phyloP scores from a whole-genome alignment of 2,797 vertebrate species.

The Lepidocolaptes lacrymiger region DNA sequence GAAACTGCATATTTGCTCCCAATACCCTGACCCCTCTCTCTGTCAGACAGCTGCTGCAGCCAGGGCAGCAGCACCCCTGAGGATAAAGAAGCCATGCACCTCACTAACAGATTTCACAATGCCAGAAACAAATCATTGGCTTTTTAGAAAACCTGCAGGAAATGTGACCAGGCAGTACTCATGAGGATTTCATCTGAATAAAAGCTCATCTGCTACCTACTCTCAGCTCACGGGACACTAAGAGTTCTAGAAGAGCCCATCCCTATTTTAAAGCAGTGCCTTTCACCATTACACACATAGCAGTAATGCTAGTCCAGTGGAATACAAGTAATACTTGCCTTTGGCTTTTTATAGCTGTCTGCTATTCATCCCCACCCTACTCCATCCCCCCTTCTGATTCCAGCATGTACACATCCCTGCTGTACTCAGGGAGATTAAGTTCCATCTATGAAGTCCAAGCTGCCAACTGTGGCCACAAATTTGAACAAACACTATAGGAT shows the following conservation, averaged over 20 bases:
- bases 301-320: not conserved
- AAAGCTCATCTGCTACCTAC: not conserved
- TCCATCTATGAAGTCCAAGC: not conserved
- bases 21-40: not conserved
- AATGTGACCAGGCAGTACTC: not conserved
- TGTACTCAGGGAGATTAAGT: not conserved
- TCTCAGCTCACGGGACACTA: not conserved
- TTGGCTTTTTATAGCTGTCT: slow-evolving; percentile 37
- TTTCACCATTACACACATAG: not conserved
- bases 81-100: not conserved
- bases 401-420: not conserved
- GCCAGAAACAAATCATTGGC: not conserved
- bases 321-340: not conserved
- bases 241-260: not conserved
- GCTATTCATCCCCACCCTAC: not conserved
- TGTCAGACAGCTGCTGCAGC: not conserved
- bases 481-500: not conserved
- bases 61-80: not conserved
- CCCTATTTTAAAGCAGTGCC: not conserved
- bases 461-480: not conserved
- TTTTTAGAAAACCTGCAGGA: not conserved
- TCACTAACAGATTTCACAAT: not conserved
- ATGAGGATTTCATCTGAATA: not conserved
- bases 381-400: not conserved
- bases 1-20: not conserved